Percentiles rank a stretch among this genome's conserved stretches.
Evolutionary conservation across 2,113 vertebrate genomes (phyloP).

Genomic region (Odocoileus virginianus): DNA sequence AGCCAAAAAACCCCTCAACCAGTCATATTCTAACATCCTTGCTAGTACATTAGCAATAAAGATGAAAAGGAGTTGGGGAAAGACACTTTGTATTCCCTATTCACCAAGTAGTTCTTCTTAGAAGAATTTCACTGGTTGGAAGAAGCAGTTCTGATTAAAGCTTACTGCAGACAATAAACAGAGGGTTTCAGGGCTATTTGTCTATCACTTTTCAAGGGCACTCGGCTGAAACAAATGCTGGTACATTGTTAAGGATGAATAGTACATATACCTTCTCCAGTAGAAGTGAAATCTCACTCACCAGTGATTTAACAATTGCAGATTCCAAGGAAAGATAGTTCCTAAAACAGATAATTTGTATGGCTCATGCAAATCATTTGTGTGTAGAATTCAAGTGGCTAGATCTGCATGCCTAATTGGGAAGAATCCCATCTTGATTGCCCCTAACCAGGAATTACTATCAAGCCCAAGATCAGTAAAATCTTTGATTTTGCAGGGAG

Average conservation of each 20-base stretch:
- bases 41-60: not conserved
- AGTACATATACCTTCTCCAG: not conserved
- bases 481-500: not conserved
- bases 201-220: slow-evolving; percentile 15
- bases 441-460: not conserved
- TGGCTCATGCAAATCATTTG: not conserved
- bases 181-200: not conserved
- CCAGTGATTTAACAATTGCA: not conserved
- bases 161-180: not conserved
- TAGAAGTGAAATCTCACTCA: slow-evolving; percentile 25
- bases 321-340: not conserved
- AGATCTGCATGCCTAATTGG: not conserved
- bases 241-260: not conserved
- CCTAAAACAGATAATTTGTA: not conserved
- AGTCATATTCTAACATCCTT: not conserved
- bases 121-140: not conserved
- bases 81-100: not conserved
- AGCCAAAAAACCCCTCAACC: not conserved
- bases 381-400: not conserved
- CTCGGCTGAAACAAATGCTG: not conserved
- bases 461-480: not conserved
- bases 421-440: not conserved
- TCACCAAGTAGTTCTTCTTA: not conserved
- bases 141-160: not conserved
- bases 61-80: not conserved